These are phyloP conservation scores for Thunnus thynnus DNA, from an alignment of 2,113 vertebrate genomes.

Conservation along the genomic window DNA sequence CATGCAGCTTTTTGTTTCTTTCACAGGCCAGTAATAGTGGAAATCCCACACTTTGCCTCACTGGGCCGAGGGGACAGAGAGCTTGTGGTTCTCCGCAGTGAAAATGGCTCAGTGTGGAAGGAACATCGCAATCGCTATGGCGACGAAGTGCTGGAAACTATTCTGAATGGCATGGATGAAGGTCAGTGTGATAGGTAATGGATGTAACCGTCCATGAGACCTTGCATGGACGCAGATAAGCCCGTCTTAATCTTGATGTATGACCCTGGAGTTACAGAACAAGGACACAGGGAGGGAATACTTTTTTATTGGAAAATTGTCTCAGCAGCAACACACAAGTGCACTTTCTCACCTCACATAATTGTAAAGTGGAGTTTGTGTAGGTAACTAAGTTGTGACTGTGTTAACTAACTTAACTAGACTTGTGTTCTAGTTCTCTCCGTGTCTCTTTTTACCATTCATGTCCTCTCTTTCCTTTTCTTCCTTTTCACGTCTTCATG, in stretches of 20 bases:
- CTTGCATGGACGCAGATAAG: constrained; percentile 11
- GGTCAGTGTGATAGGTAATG: constrained; percentile 80
- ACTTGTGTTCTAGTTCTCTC: not conserved
- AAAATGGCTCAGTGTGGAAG: constrained; percentile 96
- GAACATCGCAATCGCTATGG: constrained; percentile 93
- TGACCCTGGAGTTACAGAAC: constrained; percentile 19
- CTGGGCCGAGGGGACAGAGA: constrained; percentile 92
- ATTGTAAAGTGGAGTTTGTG: not conserved
- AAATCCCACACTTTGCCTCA: constrained; percentile 96
- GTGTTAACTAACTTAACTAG: too few species aligned
- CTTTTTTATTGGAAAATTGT: not conserved
- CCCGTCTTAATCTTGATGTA: constrained; percentile 31
- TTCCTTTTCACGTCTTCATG: not conserved
- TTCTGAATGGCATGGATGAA: constrained; percentile 97
- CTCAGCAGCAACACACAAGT: not conserved
- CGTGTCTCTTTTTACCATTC: not conserved
- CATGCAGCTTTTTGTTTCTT: not conserved
- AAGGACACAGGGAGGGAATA: not conserved
- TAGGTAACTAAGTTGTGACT: not conserved
- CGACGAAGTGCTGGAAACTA: constrained; percentile 91
- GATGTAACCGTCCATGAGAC: not conserved
- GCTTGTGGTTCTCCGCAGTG: constrained; percentile 93
- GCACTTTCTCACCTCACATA: not conserved
- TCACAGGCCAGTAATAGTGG: constrained; percentile 95
- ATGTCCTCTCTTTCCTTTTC: not conserved